Conservation (phyloP, 2,797 vertebrate genomes). For the Scyliorhinus canicula region DNA sequence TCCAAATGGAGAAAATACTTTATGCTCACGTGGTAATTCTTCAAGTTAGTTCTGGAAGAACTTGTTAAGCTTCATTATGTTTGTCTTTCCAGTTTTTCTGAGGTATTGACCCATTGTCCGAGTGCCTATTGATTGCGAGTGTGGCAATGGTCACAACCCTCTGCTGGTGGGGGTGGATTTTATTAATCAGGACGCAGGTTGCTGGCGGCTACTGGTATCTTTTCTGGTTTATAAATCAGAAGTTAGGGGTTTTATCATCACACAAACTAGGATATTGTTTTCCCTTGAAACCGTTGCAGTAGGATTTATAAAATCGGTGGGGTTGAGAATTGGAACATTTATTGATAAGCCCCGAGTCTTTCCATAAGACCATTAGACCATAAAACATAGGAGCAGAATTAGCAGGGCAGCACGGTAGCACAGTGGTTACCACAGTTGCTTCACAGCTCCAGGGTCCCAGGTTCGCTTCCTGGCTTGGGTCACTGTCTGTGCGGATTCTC, state of each 20-base stretch:
- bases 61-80: neutral
- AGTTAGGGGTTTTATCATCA: neutral
- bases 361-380: too few species aligned
- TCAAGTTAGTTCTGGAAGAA: neutral
- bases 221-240: neutral
- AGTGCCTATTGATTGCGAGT: neutral
- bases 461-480: too few species aligned
- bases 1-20: neutral
- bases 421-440: too few species aligned
- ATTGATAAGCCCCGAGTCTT: neutral
- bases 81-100: neutral
- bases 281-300: neutral
- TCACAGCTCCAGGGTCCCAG: too few species aligned
- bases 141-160: neutral
- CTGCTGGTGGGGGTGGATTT: neutral
- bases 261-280: neutral
- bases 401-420: too few species aligned
- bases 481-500: too few species aligned
- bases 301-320: neutral
- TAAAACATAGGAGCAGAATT: too few species aligned
- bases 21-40: neutral
- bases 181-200: neutral
- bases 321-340: neutral
- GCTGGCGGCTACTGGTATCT: neutral
- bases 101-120: neutral